phyloP scores from a whole-genome alignment of 2,797 vertebrate genomes.

The Adrianichthys oophorus region DNA sequence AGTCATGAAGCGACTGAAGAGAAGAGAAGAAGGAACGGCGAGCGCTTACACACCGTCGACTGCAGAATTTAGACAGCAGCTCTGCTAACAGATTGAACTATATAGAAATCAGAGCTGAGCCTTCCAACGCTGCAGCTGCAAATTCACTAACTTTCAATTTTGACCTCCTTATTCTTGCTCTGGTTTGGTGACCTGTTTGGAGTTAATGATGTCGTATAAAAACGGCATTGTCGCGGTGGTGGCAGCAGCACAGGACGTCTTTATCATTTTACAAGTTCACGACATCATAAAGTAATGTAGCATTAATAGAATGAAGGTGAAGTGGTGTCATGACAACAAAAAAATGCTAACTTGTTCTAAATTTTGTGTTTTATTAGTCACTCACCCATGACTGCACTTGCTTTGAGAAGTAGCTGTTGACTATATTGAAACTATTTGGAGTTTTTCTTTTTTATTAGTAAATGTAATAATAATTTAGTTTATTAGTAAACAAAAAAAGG shows the following conservation, averaged over 20 bases:
- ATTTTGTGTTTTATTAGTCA: slow-evolving; percentile 14
- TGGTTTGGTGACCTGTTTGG: slow-evolving; percentile 13
- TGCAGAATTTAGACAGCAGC: slow-evolving; percentile 31
- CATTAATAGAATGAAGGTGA: slow-evolving; percentile 19
- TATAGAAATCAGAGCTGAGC: slow-evolving; percentile 12
- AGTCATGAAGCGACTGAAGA: slow-evolving; percentile 59
- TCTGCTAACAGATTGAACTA: slow-evolving; percentile 7
- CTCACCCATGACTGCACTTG: slow-evolving; percentile 24
- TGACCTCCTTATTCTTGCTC: slow-evolving; percentile 4
- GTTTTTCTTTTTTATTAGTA: neutral
- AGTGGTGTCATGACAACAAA: neutral
- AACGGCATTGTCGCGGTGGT: too few species aligned
- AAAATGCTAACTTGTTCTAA: slow-evolving; percentile 1
- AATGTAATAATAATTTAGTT: neutral
- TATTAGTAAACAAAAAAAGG: neutral
- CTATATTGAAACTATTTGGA: slow-evolving; percentile 7
- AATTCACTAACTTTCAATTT: neutral
- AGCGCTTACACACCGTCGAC: too few species aligned
- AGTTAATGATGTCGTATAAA: slow-evolving; percentile 10
- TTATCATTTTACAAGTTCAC: slow-evolving; percentile 7
- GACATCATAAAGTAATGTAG: slow-evolving; percentile 28
- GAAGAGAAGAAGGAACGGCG: neutral
- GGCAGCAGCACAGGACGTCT: neutral
- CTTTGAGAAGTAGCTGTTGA: slow-evolving; percentile 33
- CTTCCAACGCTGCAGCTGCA: slow-evolving; percentile 14